Evolutionary conservation across 2,797 vertebrate genomes (phyloP), one percentile per base, ranked within the genome.

Genomic region (Helarctos malayanus): DNA sequence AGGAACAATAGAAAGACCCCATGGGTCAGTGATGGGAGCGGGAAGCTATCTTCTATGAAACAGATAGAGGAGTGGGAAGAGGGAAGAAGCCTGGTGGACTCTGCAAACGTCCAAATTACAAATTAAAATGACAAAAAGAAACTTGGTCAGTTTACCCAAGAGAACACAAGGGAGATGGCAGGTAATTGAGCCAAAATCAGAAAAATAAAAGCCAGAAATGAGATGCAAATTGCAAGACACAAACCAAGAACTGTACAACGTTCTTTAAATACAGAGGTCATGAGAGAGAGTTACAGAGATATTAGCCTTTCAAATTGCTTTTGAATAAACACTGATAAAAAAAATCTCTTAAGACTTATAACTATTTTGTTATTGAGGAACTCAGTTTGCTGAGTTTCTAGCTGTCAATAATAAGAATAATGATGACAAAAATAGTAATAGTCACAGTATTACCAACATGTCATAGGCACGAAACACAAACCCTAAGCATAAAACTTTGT

Each of bases 71-170:
- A 71, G 47, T 27, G 11, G 71, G 65, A 69, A 88, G 73, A 96
- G 16, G 76, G 59, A 69, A 84, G 73, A 96, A 85, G 73, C 56
- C 0, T 21, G 90, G 57, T 79, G 75, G 90, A 91, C 71, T 93
- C 65, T 65, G 63, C 71, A 89, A 97, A 94, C 41, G 84, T 27
- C 47, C 61, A 65, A 80, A 94, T 59, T 54, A 73, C 80, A 98
- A 96, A 96, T 96, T 94, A 97, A 92, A 97, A 97, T 94, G 69
- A 75, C 75, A 94, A 93, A 89, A 61, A 95, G 76, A 93, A 93
- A 89, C 56, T 18, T 95, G 85, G 73, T 80, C 69, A 94, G 71
- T 19, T 83, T 89, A 65, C 90, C 63, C 91, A 92, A 61, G 92
- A 82, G 56, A 95, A 6, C 12, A 45, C 45, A 61, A 75, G 27